phyloP scores from a whole-genome alignment of 2,113 vertebrate species.

The Puntigrus tetrazona region DNA sequence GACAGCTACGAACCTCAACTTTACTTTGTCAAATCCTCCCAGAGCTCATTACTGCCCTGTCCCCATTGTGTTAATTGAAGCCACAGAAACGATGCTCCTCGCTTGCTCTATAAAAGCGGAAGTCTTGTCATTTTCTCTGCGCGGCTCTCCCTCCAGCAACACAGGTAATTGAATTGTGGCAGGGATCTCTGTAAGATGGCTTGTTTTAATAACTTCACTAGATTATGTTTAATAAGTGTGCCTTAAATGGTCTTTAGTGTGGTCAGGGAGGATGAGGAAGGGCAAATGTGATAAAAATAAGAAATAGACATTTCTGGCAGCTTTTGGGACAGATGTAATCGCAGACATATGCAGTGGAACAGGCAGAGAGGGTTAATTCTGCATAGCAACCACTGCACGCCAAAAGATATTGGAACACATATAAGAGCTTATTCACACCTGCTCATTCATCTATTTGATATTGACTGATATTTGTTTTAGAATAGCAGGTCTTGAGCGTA shows the following conservation, averaged over 20 bases:
- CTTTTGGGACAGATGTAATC: slow-evolving; percentile 73
- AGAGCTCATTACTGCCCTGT: slow-evolving; percentile 72
- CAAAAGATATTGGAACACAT: neutral
- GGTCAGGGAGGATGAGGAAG: slow-evolving; percentile 74
- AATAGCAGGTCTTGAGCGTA: neutral
- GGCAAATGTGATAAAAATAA: slow-evolving; percentile 77
- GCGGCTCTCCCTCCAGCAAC: slow-evolving; percentile 74
- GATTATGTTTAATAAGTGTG: slow-evolving; percentile 81
- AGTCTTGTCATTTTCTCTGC: slow-evolving; percentile 68
- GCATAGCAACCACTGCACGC: neutral
- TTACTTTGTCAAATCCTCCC: slow-evolving; percentile 66
- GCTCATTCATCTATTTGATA: neutral
- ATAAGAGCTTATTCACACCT: neutral
- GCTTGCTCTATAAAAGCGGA: slow-evolving; percentile 68
- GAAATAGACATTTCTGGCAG: slow-evolving; percentile 64
- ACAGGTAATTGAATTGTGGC: slow-evolving; percentile 82
- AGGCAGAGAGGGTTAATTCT: slow-evolving; percentile 37
- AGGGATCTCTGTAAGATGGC: slow-evolving; percentile 75
- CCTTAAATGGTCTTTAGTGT: slow-evolving; percentile 74
- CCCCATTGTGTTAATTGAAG: slow-evolving; percentile 79
- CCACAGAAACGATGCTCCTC: slow-evolving; percentile 69
- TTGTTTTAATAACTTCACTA: slow-evolving; percentile 84
- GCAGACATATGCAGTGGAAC: slow-evolving; percentile 60
- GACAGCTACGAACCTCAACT: slow-evolving; percentile 62
- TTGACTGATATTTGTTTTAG: slow-evolving; percentile 28